phyloP scores from a whole-genome alignment of 1,140 invertebrate genomes.

The Bursaphelenchus mucronatus region DNA sequence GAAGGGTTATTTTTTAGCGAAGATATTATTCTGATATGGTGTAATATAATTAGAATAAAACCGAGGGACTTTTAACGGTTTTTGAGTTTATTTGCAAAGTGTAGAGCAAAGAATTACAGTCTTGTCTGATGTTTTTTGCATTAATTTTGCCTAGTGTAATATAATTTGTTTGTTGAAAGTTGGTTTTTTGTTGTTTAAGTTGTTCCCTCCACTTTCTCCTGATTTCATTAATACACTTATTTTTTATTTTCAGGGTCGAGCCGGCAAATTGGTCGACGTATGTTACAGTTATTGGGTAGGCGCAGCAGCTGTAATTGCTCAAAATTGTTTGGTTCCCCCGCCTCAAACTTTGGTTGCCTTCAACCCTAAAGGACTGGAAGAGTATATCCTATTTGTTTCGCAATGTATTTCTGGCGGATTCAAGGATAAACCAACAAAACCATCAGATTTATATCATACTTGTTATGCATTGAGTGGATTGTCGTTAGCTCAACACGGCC shows the following conservation, averaged over 20 bases:
- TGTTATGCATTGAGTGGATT: constrained; percentile 26
- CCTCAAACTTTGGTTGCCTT: constrained; percentile 11
- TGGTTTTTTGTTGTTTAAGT: not conserved
- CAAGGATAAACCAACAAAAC: constrained; percentile 86
- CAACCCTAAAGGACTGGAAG: constrained; percentile 72
- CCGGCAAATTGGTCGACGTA: constrained; percentile 95
- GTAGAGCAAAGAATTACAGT: constrained; percentile 16
- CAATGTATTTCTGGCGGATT: constrained; percentile 83
- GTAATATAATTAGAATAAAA: constrained; percentile 14
- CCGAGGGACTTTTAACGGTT: too few species aligned
- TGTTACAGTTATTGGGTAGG: constrained; percentile 99
- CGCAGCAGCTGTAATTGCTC: constrained; percentile 64
- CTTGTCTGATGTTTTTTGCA: constrained; percentile 5
- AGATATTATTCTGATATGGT: not conserved
- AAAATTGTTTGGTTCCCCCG: too few species aligned
- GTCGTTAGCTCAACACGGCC: constrained; percentile 24
- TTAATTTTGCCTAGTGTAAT: constrained; percentile 10
- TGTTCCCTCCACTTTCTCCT: too few species aligned
- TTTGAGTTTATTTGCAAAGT: not conserved
- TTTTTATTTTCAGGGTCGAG: constrained; percentile 66
- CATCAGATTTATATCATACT: constrained; percentile 47
- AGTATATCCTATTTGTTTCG: constrained; percentile 88
- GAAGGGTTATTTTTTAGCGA: not conserved
- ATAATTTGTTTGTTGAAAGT: not conserved
- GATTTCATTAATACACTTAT: not conserved